A percentile compares a stretch with the other conserved stretches of the same genome.
Evolutionary conservation across 2,113 vertebrate genomes (phyloP).

Genomic region (Micronisus gabar): DNA sequence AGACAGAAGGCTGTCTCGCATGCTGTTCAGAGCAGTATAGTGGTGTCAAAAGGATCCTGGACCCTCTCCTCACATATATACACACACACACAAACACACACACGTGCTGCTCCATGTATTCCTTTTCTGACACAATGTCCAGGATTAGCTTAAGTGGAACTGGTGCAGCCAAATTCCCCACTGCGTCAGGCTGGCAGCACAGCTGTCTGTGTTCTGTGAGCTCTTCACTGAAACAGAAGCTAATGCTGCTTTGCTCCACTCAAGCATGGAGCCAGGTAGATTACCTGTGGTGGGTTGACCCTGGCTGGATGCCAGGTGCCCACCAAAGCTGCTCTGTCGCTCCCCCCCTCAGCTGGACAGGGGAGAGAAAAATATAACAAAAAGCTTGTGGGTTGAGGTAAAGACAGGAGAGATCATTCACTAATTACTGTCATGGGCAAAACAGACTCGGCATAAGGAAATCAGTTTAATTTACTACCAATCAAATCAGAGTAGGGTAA

Average conservation of each 20-base stretch:
- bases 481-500: neutral
- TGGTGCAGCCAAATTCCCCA: neutral
- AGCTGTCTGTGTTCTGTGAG: neutral
- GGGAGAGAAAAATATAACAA: neutral
- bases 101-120: accelerated
- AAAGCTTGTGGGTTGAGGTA: neutral
- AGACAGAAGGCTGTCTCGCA: accelerated
- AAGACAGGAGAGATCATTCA: neutral
- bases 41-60: neutral
- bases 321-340: neutral
- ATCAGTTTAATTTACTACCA: neutral
- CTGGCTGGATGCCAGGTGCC: neutral
- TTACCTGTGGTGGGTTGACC: neutral
- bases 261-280: neutral
- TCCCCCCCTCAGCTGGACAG: neutral
- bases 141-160: neutral
- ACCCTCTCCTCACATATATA: neutral
- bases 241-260: neutral
- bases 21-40: neutral
- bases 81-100: accelerated
- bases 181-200: neutral
- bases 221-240: neutral
- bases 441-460: neutral
- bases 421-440: neutral
- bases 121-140: neutral